Evolutionary conservation across 2,113 vertebrate species (phyloP), one percentile per base, ranked within the genome.

Genomic region (Cathartes aura): DNA sequence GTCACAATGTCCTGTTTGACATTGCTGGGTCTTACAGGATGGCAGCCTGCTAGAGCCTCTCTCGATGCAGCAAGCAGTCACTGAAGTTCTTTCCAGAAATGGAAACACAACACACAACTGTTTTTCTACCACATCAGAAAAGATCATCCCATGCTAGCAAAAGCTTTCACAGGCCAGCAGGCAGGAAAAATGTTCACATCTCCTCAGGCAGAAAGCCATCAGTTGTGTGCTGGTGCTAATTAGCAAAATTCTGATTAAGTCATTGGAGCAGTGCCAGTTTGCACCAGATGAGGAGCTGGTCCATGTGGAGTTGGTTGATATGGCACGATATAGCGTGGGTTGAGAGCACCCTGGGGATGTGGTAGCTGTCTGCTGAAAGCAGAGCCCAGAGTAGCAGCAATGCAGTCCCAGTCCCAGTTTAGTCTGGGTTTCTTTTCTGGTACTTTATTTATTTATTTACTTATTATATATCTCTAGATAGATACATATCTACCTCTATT

Each of bases 111-210:
- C 26, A 14, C 63, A 22, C 66, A 64, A 59, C 75, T 78, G 67
- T 29, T 72, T 26, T 80, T 40, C 38, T 63, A 2, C 82, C 55
- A 10, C 76, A 32, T 67, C 72, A 87, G 72, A 48, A 90, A 63
- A 83, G 82, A 90, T 67, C 86, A 74, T 82, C 63, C 80, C 52
- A 14, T 82, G 86, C 80, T 92, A 95, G 70, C 88, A 97, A 81
- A 87, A 95, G 90, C 90, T 93, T 93, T 97, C 79, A 86, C 82
- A 68, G 80, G 89, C 96, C 92, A 95, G 89, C 86, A 94, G 92
- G 86, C 92, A 89, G 90, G 88, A 84, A 95, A 92, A 93, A 67
- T 3, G 22, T 60, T 92, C 59, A 2, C 56, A 29, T 92, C 74
- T 76, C 87, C 72, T 91, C 87, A 72, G 94, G 92, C 92, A 89